Evolutionary conservation across 2,113 vertebrate genomes (phyloP).

Genomic region (cattle (Bos taurus)): DNA sequence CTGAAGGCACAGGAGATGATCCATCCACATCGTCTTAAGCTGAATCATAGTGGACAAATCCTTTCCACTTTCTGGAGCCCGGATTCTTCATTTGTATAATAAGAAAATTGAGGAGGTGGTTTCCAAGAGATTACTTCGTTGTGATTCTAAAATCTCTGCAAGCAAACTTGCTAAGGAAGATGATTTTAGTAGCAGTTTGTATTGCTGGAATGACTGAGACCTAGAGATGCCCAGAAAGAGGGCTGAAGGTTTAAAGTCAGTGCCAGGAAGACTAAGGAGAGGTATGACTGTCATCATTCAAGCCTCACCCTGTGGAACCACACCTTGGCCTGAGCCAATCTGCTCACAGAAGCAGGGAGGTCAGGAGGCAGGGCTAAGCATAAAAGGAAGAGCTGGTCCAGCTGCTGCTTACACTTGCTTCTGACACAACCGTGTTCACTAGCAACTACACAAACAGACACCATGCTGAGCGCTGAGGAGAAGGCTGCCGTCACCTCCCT

Average conservation of each 20-base stretch:
- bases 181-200: neutral
- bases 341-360: neutral
- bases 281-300: neutral
- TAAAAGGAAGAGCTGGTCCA: slow-evolving; percentile 28
- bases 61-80: neutral
- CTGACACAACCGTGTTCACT: slow-evolving; percentile 25
- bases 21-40: neutral
- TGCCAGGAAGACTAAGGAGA: neutral
- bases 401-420: slow-evolving; percentile 35
- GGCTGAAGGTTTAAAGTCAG: neutral
- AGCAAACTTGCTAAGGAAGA: neutral
- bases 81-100: neutral
- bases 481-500: slow-evolving; percentile 43
- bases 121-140: neutral
- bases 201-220: neutral
- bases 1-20: neutral
- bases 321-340: slow-evolving; percentile 43
- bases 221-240: neutral
- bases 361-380: neutral
- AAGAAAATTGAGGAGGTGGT: neutral
- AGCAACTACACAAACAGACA: slow-evolving; percentile 25
- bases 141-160: neutral
- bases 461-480: slow-evolving; percentile 68
- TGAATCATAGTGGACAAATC: neutral
- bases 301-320: neutral